Percentiles rank a stretch among this genome's conserved stretches.
Conservation (phyloP, 1,140 invertebrate genomes). For the Euura lappo region DNA sequence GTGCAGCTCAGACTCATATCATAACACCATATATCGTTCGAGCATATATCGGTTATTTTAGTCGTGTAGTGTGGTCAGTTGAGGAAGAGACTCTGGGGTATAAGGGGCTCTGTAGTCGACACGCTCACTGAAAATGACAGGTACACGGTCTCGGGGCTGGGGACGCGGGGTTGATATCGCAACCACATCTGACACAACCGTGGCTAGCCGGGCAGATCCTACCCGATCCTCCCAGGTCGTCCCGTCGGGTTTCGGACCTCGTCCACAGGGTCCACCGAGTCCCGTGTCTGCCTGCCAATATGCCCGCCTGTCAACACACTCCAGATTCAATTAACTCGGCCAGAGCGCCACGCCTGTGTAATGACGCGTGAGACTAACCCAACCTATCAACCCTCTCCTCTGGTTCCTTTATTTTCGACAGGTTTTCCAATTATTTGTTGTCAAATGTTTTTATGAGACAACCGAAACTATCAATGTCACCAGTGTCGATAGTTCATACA, state of each 20-base stretch:
- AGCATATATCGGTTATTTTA: slow-evolving; percentile 34
- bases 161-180: slow-evolving; percentile 52
- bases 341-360: slow-evolving; percentile 47
- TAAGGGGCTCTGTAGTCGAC: slow-evolving; percentile 46
- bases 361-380: slow-evolving; percentile 57
- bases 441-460: too few relatives aligned
- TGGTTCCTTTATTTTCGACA: too few relatives aligned
- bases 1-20: background rate
- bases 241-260: background rate
- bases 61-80: slow-evolving; percentile 39
- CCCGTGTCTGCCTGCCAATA: slow-evolving; percentile 55
- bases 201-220: slow-evolving; percentile 40
- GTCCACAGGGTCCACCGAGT: background rate
- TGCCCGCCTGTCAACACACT: slow-evolving; percentile 60
- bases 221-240: background rate
- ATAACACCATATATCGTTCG: background rate
- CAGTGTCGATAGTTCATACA: too few relatives aligned
- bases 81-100: slow-evolving; percentile 31
- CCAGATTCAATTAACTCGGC: slow-evolving; percentile 58
- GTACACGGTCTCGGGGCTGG: slow-evolving; percentile 53
- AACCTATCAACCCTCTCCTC: slow-evolving; percentile 14
- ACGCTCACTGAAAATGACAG: slow-evolving; percentile 60
- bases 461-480: too few relatives aligned
- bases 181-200: slow-evolving; percentile 57
- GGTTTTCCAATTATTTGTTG: too few relatives aligned